Evolutionary conservation across 1,140 invertebrate species (phyloP), one percentile per base, ranked within the genome.

Genomic region (Ceratosolen solmsi): DNA sequence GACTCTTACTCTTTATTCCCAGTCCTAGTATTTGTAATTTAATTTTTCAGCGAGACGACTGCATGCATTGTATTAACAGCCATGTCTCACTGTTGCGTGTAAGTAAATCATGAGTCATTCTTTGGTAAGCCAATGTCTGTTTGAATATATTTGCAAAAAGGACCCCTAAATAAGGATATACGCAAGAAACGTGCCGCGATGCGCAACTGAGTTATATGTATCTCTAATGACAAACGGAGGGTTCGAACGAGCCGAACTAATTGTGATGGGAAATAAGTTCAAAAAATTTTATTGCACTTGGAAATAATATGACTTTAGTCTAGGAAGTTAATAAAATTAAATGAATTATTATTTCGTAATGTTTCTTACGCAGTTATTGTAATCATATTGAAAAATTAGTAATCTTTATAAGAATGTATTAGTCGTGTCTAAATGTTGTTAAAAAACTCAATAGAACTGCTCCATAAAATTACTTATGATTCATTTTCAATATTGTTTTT

Each of bases 1-100:
- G 20, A 4, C 51, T 7, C 63, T 20, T 49, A 38, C 60, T 68
- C 46, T 76, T 58, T 33, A 63, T 56, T 54, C 65, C 20, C 33
- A 75, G 79, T 80, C 81, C 75, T 82, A 74, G 70, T 82, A 86
- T 84, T 86, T 80, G 84, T 84, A 86, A 86, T 86, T 86, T 86
- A 83, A 85, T 87, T 86, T 85, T 79, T 60, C 60, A 36, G 70
- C 65, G 78, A 65, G 68, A 25, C 71, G 46, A 27, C 77, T 13
- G 54, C 51, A 58, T 80, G 27, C 13, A 80, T 78, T 70, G 82
- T 71, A 46, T 5, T 5, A 17, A 9, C 38, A n/a, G 68, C 7
- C 17, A n/a, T 17, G 33, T 17, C 9, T 38, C 1, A 4, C 58
- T 8, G 13, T 1, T 25, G 36, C 72, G 36, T 20, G n/a, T 27